Evolutionary conservation across 2,888 invertebrate species (phyloP).

Genomic region (Resseliella maxima): DNA sequence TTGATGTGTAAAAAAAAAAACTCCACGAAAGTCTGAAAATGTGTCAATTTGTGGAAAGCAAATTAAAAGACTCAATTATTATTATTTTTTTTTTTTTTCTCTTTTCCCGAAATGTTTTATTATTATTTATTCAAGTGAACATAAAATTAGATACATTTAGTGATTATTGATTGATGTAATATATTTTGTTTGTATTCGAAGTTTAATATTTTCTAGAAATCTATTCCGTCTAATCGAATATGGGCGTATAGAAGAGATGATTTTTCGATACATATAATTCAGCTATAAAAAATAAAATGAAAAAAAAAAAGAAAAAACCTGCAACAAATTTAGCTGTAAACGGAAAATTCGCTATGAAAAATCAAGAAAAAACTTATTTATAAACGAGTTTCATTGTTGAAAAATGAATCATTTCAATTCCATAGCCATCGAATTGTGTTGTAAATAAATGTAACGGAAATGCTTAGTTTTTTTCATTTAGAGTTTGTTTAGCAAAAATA

Average conservation of each 20-base stretch:
- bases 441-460: too few relatives aligned
- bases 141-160: constrained; percentile 26
- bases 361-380: not conserved
- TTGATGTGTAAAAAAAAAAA: too few relatives aligned
- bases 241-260: not conserved
- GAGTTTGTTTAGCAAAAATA: too few relatives aligned
- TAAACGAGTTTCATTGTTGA: not conserved
- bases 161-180: constrained; percentile 1
- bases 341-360: not conserved
- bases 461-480: too few relatives aligned
- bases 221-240: not conserved
- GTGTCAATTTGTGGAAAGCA: too few relatives aligned
- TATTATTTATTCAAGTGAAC: not conserved
- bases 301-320: not conserved
- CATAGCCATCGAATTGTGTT: not conserved
- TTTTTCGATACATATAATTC: not conserved
- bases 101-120: too few relatives aligned
- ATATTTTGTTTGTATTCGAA: not conserved
- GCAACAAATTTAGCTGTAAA: not conserved
- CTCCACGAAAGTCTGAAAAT: too few relatives aligned
- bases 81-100: not conserved
- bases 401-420: not conserved
- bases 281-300: too few relatives aligned
- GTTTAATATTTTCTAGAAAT: constrained; percentile 7
- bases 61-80: too few relatives aligned